These are phyloP conservation scores for Nasonia giraulti DNA, from an alignment of 1,140 invertebrate genomes.

Conservation along the genomic window DNA sequence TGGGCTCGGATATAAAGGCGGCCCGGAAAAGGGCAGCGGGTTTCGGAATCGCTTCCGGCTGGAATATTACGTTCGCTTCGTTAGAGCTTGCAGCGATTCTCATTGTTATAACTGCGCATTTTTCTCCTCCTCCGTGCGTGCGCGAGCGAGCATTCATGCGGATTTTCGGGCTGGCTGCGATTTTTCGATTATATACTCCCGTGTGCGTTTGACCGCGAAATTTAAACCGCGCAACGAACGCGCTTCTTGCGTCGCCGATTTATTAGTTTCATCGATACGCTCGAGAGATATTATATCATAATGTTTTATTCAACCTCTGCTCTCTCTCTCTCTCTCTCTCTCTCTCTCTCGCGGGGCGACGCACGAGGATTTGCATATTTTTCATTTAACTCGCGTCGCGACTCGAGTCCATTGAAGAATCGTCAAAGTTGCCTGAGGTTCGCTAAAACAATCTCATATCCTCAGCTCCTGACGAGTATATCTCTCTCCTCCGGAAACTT, in stretches of 20 bases:
- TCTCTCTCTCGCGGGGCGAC: not conserved
- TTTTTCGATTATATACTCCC: no score
- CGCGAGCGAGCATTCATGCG: no score
- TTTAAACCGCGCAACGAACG: not conserved
- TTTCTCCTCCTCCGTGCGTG: no score
- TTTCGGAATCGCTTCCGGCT: conserved; percentile 10
- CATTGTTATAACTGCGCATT: conserved; percentile 1
- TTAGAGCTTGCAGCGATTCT: not conserved
- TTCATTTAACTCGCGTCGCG: conserved; percentile 14
- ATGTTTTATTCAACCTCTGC: conserved; percentile 16
- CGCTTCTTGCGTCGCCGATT: no score
- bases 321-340: no score
- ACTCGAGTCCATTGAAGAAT: conserved; percentile 28
- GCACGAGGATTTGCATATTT: conserved; percentile 39
- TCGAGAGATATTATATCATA: no score
- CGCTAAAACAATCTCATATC: conserved; percentile 18
- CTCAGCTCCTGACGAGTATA: not conserved
- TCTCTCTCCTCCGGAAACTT: not conserved
- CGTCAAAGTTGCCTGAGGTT: conserved; percentile 17
- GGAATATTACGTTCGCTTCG: conserved; percentile 22
- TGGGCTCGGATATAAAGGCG: no score
- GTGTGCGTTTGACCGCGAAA: not conserved
- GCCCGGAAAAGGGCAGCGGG: not conserved
- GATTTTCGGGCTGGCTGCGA: no score
- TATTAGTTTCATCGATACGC: no score